Percentiles rank a stretch among this genome's conserved stretches.
phyloP scores from a whole-genome alignment of 2,113 vertebrate species.

The Tursiops truncatus region DNA sequence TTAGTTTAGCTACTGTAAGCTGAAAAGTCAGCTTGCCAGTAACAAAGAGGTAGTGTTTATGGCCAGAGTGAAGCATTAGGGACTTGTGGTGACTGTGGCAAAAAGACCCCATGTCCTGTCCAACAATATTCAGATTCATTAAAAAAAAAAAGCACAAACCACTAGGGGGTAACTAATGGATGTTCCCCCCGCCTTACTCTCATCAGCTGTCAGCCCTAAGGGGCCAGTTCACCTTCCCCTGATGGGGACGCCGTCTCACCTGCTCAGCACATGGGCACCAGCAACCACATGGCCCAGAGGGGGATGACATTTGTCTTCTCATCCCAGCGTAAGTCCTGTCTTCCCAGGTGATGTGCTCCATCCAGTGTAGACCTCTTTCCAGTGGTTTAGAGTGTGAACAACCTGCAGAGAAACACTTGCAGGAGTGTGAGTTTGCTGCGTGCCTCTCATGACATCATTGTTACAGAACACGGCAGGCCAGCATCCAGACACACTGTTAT shows the following conservation, averaged over 20 bases:
- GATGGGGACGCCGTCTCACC: neutral
- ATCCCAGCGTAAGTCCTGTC: neutral
- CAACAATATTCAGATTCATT: neutral
- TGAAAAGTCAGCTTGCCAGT: neutral
- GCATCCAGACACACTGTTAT: neutral
- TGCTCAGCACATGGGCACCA: neutral
- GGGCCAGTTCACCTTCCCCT: neutral
- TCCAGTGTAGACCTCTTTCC: neutral
- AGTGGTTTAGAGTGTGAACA: neutral
- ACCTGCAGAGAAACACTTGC: neutral
- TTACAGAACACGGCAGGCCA: neutral
- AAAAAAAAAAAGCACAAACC: neutral
- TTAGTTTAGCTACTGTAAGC: neutral
- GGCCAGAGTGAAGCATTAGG: neutral
- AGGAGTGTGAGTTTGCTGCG: neutral
- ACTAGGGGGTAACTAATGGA: neutral
- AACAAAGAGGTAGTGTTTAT: neutral
- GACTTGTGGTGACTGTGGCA: neutral
- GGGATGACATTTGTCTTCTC: neutral
- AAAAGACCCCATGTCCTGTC: neutral
- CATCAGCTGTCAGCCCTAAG: neutral
- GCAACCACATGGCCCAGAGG: neutral
- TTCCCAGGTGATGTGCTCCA: neutral
- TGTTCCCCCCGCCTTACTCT: neutral
- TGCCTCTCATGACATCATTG: neutral